A percentile compares a stretch with the other conserved stretches of the same genome.
Evolutionary conservation across 2,113 vertebrate genomes (phyloP).

Genomic region (Edolisoma coerulescens): DNA sequence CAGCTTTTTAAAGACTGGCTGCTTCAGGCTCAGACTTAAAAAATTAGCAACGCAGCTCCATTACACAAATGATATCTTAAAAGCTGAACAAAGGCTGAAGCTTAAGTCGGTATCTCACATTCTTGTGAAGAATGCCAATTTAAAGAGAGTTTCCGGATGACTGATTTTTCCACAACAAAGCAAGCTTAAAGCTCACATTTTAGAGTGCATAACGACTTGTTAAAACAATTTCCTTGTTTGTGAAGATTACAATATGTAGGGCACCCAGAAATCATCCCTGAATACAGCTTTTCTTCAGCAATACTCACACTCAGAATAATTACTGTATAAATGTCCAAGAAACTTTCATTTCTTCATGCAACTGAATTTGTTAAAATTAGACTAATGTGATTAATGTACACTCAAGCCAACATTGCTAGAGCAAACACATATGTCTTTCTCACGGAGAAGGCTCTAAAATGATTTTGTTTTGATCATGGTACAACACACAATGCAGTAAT

Average conservation of each 20-base stretch:
- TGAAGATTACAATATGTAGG: not conserved
- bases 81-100: slow-evolving; percentile 45
- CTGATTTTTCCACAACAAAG: slow-evolving; percentile 37
- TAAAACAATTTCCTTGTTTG: not conserved
- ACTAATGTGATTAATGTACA: not conserved
- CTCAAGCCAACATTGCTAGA: not conserved
- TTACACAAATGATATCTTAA: slow-evolving; percentile 33
- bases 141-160: slow-evolving; percentile 23
- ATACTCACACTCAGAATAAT: not conserved
- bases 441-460: not conserved
- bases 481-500: not conserved
- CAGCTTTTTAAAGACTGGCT: slow-evolving; percentile 49
- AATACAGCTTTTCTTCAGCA: not conserved
- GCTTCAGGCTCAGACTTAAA: slow-evolving; percentile 48
- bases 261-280: not conserved
- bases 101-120: not conserved
- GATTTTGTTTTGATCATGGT: not conserved
- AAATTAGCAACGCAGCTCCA: slow-evolving; percentile 31
- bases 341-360: not conserved
- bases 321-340: not conserved
- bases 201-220: not conserved
- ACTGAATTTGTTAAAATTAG: not conserved
- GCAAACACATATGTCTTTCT: not conserved
- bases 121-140: slow-evolving; percentile 24
- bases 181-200: slow-evolving; percentile 18